Base-by-base conservation (phyloP, 2,888 invertebrate genomes). In the Melieria omissa region DNA sequence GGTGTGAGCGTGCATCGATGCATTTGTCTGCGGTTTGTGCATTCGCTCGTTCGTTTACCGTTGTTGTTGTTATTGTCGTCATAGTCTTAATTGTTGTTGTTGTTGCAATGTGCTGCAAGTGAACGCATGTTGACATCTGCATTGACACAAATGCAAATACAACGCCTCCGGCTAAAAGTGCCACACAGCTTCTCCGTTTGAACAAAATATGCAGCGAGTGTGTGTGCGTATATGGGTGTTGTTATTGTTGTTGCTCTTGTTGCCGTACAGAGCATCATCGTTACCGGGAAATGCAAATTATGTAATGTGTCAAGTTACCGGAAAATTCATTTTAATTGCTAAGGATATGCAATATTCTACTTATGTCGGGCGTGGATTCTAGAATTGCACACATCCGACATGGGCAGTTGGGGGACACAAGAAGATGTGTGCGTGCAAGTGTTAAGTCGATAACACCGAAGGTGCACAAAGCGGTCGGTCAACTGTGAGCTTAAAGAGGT, bases 251-350 rank as follows among this genome's bases (percentile, higher is more conserved):
- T 46, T 29, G 61, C 5, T 42, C 55, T 12, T 70, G 42, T 74
- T 61, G 73, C 71, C 57, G 62, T 64, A 49, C 29, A 29, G 58
- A 46, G 46, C 14, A 46, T 16, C 67, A 64, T 47, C 75, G 61
- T 70, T 73, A 77, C 72, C 29, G 80, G 85, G 84, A 85, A 77
- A 82, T 83, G 83, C 83, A 84, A 84, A 84, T 84, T 84, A 84
- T 83, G 84, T 85, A 83, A 81, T 82, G 83, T 85, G 84, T 83
- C 84, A 84, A 84, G 84, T 82, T 81, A 81, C 84, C 84, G 85
- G 84, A 85, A 83, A 84, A 84, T 85, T 79, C 81, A 82, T 83
- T 85, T 85, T 84, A 84, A 84, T 84, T 84, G 85, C 83, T 80
- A 76, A 78, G 77, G 78, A 80, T 80, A 79, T 81, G 79, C 68